Evolutionary conservation across 1,140 invertebrate species (phyloP).

Genomic region (Tetraneura akinire): DNA sequence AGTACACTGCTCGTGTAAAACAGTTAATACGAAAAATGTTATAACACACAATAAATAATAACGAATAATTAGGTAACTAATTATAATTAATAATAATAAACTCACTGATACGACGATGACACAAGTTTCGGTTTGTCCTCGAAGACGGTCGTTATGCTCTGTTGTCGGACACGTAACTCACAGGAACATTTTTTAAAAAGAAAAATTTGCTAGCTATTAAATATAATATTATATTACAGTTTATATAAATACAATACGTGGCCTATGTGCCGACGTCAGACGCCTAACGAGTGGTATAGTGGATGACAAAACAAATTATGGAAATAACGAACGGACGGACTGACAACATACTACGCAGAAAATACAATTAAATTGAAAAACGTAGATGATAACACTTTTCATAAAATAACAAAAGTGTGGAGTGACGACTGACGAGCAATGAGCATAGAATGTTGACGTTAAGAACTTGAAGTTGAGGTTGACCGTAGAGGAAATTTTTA

Average conservation of each 20-base stretch:
- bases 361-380: neutral
- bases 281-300: neutral
- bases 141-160: neutral
- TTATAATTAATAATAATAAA: conserved; percentile 4
- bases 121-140: neutral
- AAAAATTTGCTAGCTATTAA: neutral
- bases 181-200: neutral
- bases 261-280: neutral
- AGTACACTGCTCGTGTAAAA: neutral
- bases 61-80: neutral
- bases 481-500: neutral
- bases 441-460: no score
- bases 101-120: neutral
- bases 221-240: neutral
- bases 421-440: no score
- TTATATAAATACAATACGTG: no score
- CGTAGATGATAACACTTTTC: neutral
- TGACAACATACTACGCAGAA: neutral
- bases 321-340: neutral
- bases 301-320: neutral
- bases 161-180: neutral
- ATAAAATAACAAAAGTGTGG: neutral
- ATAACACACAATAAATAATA: neutral
- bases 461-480: neutral
- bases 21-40: neutral